These are phyloP conservation scores for Lordiphosa stackelbergi DNA, from an alignment of 1,140 invertebrate genomes.

Conservation along the genomic window DNA sequence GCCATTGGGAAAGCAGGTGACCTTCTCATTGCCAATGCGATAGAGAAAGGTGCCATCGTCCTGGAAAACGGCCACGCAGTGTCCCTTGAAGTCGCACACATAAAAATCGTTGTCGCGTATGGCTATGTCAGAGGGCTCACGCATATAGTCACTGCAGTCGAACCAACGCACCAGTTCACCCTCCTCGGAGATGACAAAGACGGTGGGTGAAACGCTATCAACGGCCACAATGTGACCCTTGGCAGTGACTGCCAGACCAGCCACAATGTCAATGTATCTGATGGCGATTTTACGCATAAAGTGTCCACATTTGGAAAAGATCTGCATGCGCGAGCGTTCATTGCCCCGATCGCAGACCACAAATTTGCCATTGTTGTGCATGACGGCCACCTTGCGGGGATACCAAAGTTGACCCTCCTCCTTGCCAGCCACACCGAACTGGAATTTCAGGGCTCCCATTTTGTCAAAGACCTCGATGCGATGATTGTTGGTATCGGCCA, in stretches of 20 bases:
- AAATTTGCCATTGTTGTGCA: conserved; percentile 91
- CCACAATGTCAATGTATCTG: conserved; percentile 97
- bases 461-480: conserved; percentile 96
- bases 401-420: conserved; percentile 98
- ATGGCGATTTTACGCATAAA: conserved; percentile 96
- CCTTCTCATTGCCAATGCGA: conserved; percentile 95
- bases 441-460: conserved; percentile 90
- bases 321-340: conserved; percentile 97
- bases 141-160: conserved; percentile 97
- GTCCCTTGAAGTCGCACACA: conserved; percentile 98
- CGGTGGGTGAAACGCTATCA: conserved; percentile 97
- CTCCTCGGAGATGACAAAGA: conserved; percentile 94
- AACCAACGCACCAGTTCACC: conserved; percentile 96
- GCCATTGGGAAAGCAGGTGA: conserved; percentile 98
- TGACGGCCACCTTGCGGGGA: conserved; percentile 96
- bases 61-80: conserved; percentile 96
- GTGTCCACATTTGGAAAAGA: conserved; percentile 92
- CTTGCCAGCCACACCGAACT: conserved; percentile 93
- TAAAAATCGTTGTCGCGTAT: conserved; percentile 96
- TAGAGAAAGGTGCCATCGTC: conserved; percentile 93
- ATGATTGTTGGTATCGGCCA: conserved; percentile 97
- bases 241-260: conserved; percentile 92
- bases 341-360: conserved; percentile 98
- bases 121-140: conserved; percentile 97
- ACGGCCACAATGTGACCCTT: conserved; percentile 96